These are phyloP conservation scores for Neosilurus hyrtlii DNA, from an alignment of 2,797 vertebrate genomes.

Conservation along the genomic window DNA sequence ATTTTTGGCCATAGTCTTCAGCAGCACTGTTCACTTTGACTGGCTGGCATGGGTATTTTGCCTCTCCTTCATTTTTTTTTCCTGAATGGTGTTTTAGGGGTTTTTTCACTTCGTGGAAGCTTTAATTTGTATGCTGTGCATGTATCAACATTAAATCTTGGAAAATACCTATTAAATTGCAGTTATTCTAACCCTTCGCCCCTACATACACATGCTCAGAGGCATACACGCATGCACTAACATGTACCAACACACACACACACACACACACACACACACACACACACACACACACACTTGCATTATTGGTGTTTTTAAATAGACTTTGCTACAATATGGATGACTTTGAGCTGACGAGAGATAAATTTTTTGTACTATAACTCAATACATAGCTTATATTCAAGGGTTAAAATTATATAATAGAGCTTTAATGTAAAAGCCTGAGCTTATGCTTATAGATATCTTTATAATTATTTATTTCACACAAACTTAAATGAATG, in stretches of 20 bases:
- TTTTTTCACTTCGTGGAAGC: not conserved
- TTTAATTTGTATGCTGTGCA: not conserved
- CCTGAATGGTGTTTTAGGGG: slow-evolving; percentile 3
- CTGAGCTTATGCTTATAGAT: not conserved
- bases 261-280: not conserved
- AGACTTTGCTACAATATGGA: not conserved
- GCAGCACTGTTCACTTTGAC: not conserved
- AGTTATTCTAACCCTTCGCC: not conserved
- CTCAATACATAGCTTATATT: too few relatives aligned
- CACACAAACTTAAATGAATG: not conserved
- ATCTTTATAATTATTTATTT: not conserved
- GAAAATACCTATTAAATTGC: slow-evolving; percentile 24
- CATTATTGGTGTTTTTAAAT: not conserved
- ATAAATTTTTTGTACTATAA: too few relatives aligned
- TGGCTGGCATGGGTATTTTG: not conserved
- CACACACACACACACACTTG: not conserved
- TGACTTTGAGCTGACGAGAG: too few relatives aligned
- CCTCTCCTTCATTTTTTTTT: too few relatives aligned
- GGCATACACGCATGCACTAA: slow-evolving; percentile 9
- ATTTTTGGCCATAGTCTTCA: too few relatives aligned
- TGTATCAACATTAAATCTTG: slow-evolving; percentile 10
- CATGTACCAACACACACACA: slow-evolving; percentile 2
- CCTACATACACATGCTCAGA: not conserved
- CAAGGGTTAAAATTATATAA: not conserved
- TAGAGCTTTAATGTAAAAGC: not conserved